Percentiles rank a stretch among this genome's conserved stretches.
These are phyloP conservation scores for Leucosticte australis DNA, from an alignment of 2,113 vertebrate species.

Conservation along the genomic window DNA sequence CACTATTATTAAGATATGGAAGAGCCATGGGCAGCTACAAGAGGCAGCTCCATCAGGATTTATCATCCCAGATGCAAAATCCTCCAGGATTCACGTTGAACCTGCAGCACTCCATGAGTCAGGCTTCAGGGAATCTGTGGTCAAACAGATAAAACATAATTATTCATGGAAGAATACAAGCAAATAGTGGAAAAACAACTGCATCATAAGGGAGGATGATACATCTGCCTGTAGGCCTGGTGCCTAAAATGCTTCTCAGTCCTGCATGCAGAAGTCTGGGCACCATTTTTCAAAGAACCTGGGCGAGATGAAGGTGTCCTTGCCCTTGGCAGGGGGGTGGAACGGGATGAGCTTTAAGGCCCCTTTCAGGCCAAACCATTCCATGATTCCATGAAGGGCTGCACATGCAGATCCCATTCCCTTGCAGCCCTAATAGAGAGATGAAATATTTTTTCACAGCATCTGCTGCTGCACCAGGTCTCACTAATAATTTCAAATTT, in stretches of 20 bases:
- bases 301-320: neutral
- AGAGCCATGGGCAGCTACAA: neutral
- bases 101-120: neutral
- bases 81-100: fast-evolving
- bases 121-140: neutral
- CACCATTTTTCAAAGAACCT: neutral
- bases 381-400: neutral
- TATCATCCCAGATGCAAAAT: neutral
- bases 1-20: neutral
- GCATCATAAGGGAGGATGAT: neutral
- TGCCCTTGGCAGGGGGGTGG: neutral
- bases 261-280: neutral
- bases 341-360: neutral
- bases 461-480: neutral
- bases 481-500: neutral
- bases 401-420: neutral
- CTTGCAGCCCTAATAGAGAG: neutral
- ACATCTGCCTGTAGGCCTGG: too few relatives aligned
- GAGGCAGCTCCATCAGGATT: neutral
- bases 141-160: neutral
- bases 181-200: neutral
- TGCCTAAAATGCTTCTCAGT: neutral
- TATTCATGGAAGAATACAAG: neutral
- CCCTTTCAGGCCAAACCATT: neutral
- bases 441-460: neutral